Conservation (phyloP, 2,888 invertebrate species). For the Ormia ochracea region DNA sequence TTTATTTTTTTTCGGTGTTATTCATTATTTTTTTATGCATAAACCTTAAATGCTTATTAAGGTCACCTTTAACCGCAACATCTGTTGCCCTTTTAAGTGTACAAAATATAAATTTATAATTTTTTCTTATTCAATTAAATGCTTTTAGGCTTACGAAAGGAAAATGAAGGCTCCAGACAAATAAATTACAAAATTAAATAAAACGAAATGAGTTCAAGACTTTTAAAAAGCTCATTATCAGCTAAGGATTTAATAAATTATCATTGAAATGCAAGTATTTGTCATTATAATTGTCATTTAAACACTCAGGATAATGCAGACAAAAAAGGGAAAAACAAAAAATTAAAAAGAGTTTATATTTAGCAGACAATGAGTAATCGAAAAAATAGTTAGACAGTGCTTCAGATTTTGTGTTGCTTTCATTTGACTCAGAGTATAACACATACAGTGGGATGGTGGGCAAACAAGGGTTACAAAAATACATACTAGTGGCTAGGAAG, state of each 20-base stretch:
- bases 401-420: background rate
- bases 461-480: background rate
- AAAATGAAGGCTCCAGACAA: background rate
- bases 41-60: background rate
- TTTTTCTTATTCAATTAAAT: background rate
- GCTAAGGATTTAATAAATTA: conserved; percentile 1
- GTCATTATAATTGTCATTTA: conserved; percentile 32
- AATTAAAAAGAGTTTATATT: background rate
- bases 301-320: background rate
- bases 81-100: background rate
- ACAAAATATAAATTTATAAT: background rate
- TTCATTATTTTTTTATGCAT: background rate
- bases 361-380: background rate
- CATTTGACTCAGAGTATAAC: background rate
- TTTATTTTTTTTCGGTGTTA: too few species aligned
- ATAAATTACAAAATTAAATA: background rate
- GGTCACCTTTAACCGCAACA: background rate
- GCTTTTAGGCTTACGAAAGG: background rate
- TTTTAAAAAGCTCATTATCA: conserved; percentile 6
- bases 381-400: background rate
- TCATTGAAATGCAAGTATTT: conserved; percentile 23
- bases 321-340: background rate
- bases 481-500: too few species aligned
- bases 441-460: background rate
- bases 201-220: conserved; percentile 14